Conservation (phyloP, 2,113 vertebrate species). For the Crocuta crocuta region DNA sequence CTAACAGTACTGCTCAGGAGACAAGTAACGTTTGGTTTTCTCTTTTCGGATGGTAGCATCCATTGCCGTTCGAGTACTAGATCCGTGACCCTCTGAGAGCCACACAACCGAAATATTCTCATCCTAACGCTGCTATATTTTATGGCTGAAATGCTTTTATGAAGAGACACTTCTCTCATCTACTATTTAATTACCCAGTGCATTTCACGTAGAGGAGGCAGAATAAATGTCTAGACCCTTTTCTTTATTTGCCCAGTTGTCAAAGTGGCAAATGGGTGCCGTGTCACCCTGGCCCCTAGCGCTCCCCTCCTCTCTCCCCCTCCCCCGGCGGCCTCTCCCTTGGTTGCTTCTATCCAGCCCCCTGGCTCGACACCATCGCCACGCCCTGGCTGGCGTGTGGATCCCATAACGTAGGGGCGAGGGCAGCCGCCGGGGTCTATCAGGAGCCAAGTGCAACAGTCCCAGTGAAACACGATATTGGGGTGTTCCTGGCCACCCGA, state of each 20-base stretch:
- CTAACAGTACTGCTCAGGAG: no score
- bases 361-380: not conserved
- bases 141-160: not conserved
- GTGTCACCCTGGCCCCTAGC: not conserved
- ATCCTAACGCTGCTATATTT: not conserved
- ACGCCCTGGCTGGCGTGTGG: not conserved
- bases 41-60: not conserved
- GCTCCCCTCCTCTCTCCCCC: not conserved
- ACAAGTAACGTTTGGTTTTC: not conserved
- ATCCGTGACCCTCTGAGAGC: not conserved
- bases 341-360: no score
- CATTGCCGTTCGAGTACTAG: not conserved
- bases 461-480: not conserved
- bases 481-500: not conserved
- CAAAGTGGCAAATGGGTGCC: not conserved
- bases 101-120: not conserved
- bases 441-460: not conserved
- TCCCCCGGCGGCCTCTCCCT: not conserved
- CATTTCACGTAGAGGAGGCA: not conserved
- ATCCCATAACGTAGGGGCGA: no score
- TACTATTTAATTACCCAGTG: not conserved
- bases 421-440: not conserved
- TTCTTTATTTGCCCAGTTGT: not conserved
- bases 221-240: not conserved
- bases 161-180: not conserved